phyloP scores from a whole-genome alignment of 2,888 invertebrate species.

The Pycnomerus fuliginosus region DNA sequence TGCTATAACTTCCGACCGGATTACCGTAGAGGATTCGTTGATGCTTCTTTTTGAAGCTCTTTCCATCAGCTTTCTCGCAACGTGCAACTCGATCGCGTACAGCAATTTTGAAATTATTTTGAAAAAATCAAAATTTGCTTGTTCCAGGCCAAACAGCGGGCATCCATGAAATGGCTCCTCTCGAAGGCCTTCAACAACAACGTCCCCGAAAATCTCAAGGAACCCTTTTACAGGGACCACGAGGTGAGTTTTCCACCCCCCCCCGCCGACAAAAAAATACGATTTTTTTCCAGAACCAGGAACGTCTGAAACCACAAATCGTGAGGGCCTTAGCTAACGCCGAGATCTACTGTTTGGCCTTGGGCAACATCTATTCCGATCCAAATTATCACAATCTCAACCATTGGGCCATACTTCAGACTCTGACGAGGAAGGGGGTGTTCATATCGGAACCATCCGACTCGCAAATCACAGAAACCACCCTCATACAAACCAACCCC shows the following conservation, averaged over 20 bases:
- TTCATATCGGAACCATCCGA: slow-evolving; percentile 81
- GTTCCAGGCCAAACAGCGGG: slow-evolving; percentile 92
- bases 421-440: slow-evolving; percentile 87
- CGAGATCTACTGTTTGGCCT: slow-evolving; percentile 90
- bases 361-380: slow-evolving; percentile 94
- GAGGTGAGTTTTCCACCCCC: slow-evolving; percentile 62
- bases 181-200: slow-evolving; percentile 95
- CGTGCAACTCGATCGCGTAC: no score
- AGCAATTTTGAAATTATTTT: no score
- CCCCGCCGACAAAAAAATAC: no score
- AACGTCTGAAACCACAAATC: slow-evolving; percentile 91
- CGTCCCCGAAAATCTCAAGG: slow-evolving; percentile 87
- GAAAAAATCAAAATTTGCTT: no score
- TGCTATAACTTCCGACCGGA: no score
- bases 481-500: slow-evolving; percentile 93
- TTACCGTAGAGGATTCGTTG: no score
- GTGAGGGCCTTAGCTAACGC: slow-evolving; percentile 90
- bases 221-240: slow-evolving; percentile 93
- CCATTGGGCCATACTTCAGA: slow-evolving; percentile 94
- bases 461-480: slow-evolving; percentile 90
- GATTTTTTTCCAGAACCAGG: slow-evolving; percentile 72
- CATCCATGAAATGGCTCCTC: slow-evolving; percentile 94
- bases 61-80: no score
- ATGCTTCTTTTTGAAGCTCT: no score
- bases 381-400: slow-evolving; percentile 94